Base-by-base conservation (phyloP, 2,888 invertebrate genomes). In the Anthophora plumipes region DNA sequence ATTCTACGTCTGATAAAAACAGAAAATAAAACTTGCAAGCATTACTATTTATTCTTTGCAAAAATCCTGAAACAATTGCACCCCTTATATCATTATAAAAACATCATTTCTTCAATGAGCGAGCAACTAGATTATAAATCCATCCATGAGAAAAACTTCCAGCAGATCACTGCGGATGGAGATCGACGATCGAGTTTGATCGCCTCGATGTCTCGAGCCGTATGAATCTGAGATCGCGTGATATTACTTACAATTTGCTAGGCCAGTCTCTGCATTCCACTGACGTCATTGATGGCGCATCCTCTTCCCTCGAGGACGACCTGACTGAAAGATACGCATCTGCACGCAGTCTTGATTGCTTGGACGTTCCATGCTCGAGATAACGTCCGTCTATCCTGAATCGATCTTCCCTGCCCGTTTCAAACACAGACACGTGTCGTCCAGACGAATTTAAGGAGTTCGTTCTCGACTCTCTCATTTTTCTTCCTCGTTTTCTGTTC, bases 181-280 rank as follows among this genome's bases (percentile, higher is more conserved):
- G 41, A 71, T 55, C 43, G 25, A 14, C 52, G 75, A 63, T 48
- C 61, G 41, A 41, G 52, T 52, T n/a, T 52, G 46, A 64, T 64
- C 48, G 25, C 3, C 46, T 14, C 20, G 25, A 43, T 6, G 31
- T 14, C 25, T 48, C 48, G 64, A 50, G 37, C 17, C 46, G 43
- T 17, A 79, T 43, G 80, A 59, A 82, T 86, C 76, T 71, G 78
- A 85, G 80, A 85, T 87, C 78, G 79, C 76, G 55, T 57, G 80
- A 84, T 80, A 84, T 85, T 83, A 83, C 73, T 88, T 83, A 80
- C 78, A 88, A 87, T 87, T 87, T 84, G 80, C 79, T 71, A 77
- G 73, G 77, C 76, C 67, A 74, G 81, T 86, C 86, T 88, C 86
- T 80, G 86, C 88, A 88, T 84, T 85, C 85, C 83, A 64, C 85